Conservation (phyloP, 2,113 vertebrate genomes). For the Erythrocercus mccallii region DNA sequence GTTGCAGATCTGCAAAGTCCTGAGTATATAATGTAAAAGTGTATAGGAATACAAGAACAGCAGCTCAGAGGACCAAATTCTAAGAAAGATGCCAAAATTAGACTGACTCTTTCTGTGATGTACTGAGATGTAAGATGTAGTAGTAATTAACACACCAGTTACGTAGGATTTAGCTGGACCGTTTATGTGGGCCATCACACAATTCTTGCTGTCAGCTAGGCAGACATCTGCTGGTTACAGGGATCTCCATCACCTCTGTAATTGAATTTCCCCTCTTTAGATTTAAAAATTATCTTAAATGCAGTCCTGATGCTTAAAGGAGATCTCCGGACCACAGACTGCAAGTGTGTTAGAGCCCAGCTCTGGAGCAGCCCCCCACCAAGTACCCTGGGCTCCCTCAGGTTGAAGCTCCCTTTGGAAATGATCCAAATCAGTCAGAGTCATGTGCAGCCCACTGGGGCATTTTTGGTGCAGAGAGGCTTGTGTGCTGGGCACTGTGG, state of each 20-base stretch:
- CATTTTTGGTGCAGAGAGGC: background rate
- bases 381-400: background rate
- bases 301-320: background rate
- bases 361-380: background rate
- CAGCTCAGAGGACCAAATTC: background rate
- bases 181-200: background rate
- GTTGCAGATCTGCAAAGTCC: background rate
- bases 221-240: background rate
- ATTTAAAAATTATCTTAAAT: background rate
- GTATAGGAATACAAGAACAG: background rate
- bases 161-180: background rate
- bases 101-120: rapidly evolving
- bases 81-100: background rate
- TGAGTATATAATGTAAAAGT: background rate
- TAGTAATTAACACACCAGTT: background rate
- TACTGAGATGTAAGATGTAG: background rate
- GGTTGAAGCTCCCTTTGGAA: background rate
- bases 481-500: rapidly evolving
- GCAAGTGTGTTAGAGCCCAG: background rate
- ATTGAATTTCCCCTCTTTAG: background rate
- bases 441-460: rapidly evolving
- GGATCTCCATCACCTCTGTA: background rate
- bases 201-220: background rate
- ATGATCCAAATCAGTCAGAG: background rate
- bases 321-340: background rate